These are phyloP conservation scores for Drosophila subobscura DNA, from an alignment of 1,140 invertebrate genomes.

Conservation along the genomic window DNA sequence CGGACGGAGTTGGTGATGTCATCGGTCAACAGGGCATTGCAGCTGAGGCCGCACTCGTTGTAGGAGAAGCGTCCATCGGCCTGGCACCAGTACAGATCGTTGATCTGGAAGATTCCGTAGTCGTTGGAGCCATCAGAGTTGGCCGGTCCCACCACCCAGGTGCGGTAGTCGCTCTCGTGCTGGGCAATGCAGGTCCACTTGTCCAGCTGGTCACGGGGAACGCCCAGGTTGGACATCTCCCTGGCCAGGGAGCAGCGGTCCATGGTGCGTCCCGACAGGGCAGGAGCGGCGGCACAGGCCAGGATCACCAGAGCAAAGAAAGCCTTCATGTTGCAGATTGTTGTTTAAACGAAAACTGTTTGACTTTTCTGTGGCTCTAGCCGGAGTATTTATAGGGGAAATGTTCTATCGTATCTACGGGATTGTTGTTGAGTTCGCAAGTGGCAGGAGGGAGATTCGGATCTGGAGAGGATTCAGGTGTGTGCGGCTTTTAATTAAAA, in stretches of 20 bases:
- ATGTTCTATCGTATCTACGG: neutral
- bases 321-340: constrained; percentile 47
- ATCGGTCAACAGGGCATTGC: constrained; percentile 62
- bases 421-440: too few species aligned
- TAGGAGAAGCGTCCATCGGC: constrained; percentile 64
- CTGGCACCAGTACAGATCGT: constrained; percentile 78
- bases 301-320: constrained; percentile 44
- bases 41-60: constrained; percentile 64
- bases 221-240: constrained; percentile 73
- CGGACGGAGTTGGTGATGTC: constrained; percentile 68
- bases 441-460: too few species aligned
- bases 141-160: constrained; percentile 52
- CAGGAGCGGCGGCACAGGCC: constrained; percentile 43
- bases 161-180: constrained; percentile 68
- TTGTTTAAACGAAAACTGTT: constrained; percentile 28
- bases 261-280: constrained; percentile 61
- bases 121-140: constrained; percentile 77
- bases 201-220: constrained; percentile 61
- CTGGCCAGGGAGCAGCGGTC: constrained; percentile 75
- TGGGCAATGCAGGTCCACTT: constrained; percentile 72
- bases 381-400: constrained; percentile 29
- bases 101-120: constrained; percentile 82
- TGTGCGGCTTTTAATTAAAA: too few species aligned
- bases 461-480: too few species aligned
- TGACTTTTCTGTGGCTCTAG: constrained; percentile 5